Evolutionary conservation across 2,888 invertebrate species (phyloP).

Genomic region (Slavum lentiscoides): DNA sequence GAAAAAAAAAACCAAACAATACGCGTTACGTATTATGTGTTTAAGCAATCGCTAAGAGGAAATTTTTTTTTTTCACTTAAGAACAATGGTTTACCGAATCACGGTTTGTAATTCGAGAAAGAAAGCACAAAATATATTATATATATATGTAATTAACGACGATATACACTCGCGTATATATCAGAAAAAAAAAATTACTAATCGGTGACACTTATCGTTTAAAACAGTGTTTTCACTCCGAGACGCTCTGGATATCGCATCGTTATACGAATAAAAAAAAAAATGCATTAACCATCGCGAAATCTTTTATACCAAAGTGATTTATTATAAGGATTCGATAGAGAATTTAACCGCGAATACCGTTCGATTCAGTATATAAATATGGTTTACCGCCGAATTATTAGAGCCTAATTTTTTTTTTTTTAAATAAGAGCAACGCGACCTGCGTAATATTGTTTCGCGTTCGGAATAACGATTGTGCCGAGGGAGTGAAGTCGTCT

Average conservation of each 20-base stretch:
- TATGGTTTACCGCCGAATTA: too few relatives aligned
- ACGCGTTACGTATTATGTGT: constrained; percentile 14
- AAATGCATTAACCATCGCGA: background rate
- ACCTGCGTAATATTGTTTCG: too few relatives aligned
- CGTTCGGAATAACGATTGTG: too few relatives aligned
- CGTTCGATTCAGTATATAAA: too few relatives aligned
- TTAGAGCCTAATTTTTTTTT: too few relatives aligned
- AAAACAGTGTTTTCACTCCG: constrained; percentile 17
- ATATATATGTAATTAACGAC: constrained; percentile 6
- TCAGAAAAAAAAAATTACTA: background rate
- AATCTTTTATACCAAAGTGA: background rate
- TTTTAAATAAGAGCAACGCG: too few relatives aligned
- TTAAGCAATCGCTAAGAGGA: constrained; percentile 16
- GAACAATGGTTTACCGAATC: constrained; percentile 42
- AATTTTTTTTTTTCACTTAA: constrained; percentile 22
- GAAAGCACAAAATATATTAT: constrained; percentile 34
- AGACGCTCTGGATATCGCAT: background rate
- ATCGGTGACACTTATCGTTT: constrained; percentile 25
- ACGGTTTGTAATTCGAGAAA: constrained; percentile 29
- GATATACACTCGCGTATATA: background rate
- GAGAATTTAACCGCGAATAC: too few relatives aligned
- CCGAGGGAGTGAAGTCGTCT: too few relatives aligned
- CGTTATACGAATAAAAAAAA: background rate
- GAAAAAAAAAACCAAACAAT: constrained; percentile 33
- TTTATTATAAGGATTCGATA: background rate